Base-by-base conservation (phyloP, 2,113 vertebrate genomes). In the Campylomormyrus tamandua region DNA sequence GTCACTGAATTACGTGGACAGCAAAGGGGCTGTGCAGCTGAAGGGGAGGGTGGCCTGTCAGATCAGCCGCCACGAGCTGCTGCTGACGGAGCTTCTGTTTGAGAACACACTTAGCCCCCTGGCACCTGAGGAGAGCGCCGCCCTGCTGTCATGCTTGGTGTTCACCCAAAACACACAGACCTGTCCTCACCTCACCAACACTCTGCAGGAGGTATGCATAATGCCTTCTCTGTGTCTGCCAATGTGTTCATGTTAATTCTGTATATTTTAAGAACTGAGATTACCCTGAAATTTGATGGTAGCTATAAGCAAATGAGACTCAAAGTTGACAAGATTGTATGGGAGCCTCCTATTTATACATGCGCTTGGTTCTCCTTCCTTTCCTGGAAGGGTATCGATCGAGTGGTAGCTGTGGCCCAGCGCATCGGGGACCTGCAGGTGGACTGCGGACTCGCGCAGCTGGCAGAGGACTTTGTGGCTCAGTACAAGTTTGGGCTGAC, bases 401-500 rank as follows among this genome's bases (percentile, higher is more conserved):
- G 94, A n/a, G 97, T 98, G 89, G 93, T 93, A 58, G 93, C 95
- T 0, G 96, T 98, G 89, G 97, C 98, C 17, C 92, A 95, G 93
- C 93, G 96, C 0, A 97, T 98, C 2, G 97, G 96, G 10, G 95
- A 97, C 58, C 95, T 98, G 89, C 98, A 98, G 94, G 94, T 92
- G 89, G 96, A 97, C 3, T 98, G 97, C 91, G 97, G 96, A 53
- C 94, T 98, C 87, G 90, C 93, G 1, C 97, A 98, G 94, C 96
- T 97, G 0, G 95, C 96, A 3, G 97, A 98, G 91, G 97, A 98
- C 74, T 98, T 96, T 89, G 97, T 98, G 21, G 96, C 95, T n/a
- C 97, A 98, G 94, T 96, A 97, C 91, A 97, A 97, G 91, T 98
- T 98, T n/a, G 97, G 98, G 39, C 95, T 98, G 94, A 97, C 97